Evolutionary conservation across 92 coral and sea anemone species (phyloP), one percentile per base, ranked within the genome.

Genomic region (Porites lobata): DNA sequence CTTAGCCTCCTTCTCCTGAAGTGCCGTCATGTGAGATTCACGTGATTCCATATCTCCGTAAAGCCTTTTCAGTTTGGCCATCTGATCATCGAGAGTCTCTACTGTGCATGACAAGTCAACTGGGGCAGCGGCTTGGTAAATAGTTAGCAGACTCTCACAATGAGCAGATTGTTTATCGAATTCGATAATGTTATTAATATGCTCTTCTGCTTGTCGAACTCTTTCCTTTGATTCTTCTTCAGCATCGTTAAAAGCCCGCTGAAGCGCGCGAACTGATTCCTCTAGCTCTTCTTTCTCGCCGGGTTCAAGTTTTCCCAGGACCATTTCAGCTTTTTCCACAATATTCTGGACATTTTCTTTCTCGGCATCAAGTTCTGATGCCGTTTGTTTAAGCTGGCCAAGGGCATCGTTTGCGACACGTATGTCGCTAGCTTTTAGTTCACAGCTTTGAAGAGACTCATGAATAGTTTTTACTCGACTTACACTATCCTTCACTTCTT

Each of bases 51-150:
- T 91, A 22, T 95, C 98, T 11, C 82, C 86, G 61, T 91, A 78
- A 53, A 95, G 89, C 69, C 96, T 79, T 69, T 65, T 91, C 21
- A 95, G 86, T 82, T 95, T 94, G 47, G 85, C 93, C 78, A 89
- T 91, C 67, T 95, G 96, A 80, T 85, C 92, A 66, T 67, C 90
- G 71, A 95, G 66, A 12, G 96, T 93, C 76, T 95, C 98, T 57
- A 83, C 94, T 6, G 96, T 92, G 85, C 86, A 86, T 8, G 92
- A 61, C 61, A 88, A 77, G 26, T 86, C 88, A 65, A 84, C 89
- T 13, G 98, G 98, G 13, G 83, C 62, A 17, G 96, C 96, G 21
- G 96, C 96, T 85, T 93, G 87, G 86, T 93, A 95, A 56, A 95
- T 93, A n/a, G 96, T 93, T 17, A 95, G 81, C 78, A 95, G 87